Conservation (phyloP, 2,797 vertebrate species). For the Gambusia yucatana region DNA sequence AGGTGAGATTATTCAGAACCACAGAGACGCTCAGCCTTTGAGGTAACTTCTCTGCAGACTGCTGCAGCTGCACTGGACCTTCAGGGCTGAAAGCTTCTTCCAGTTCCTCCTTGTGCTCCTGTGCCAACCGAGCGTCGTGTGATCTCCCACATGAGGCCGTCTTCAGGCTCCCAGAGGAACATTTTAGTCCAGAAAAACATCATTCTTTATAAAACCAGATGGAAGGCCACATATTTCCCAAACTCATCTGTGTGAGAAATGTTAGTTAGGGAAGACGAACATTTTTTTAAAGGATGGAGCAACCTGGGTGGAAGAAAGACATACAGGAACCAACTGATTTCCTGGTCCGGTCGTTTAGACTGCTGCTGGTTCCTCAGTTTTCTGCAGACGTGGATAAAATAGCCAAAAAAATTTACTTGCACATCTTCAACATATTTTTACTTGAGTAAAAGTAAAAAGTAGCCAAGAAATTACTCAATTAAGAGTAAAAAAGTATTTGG, state of each 20-base stretch:
- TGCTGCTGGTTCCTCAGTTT: neutral
- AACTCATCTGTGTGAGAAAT: conserved; percentile 39
- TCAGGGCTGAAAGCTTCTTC: conserved; percentile 22
- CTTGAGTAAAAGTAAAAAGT: no score
- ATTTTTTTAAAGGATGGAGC: neutral
- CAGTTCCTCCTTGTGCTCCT: conserved; percentile 12
- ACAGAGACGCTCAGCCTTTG: neutral
- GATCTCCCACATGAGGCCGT: conserved; percentile 8
- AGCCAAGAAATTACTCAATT: no score
- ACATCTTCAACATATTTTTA: no score
- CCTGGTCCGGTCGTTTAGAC: neutral
- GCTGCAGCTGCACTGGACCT: conserved; percentile 8
- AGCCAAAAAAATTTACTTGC: no score
- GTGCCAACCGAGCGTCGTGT: conserved; percentile 15
- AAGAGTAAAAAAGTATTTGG: no score
- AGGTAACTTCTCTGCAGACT: neutral
- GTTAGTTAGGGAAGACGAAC: neutral
- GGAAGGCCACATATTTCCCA: conserved; percentile 63
- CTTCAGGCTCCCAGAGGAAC: conserved; percentile 19
- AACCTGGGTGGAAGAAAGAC: neutral
- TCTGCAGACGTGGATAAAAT: neutral
- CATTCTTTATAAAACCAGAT: conserved; percentile 56
- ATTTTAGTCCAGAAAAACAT: conserved; percentile 51
- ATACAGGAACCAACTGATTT: neutral
- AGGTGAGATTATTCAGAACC: conserved; percentile 68